Base-by-base conservation (phyloP, 1,140 invertebrate species). In the Ladona fulva region DNA sequence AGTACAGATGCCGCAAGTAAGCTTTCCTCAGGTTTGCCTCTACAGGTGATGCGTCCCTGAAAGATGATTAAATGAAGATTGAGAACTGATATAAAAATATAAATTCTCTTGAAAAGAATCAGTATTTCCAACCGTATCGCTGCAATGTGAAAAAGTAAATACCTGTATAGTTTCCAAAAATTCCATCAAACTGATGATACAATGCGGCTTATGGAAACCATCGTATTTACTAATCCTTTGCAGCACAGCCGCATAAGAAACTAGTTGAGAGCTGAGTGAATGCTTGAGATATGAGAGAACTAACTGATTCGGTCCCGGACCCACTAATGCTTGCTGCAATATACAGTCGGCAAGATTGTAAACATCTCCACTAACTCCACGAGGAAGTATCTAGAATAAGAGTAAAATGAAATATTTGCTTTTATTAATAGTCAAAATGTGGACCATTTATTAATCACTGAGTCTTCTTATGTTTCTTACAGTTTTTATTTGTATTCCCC, bases 401-500 rank as follows among this genome's bases (percentile, higher is more conserved):
- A 66, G 52, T 52, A 52, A 52, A 52, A n/a, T n/a, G n/a, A 37
- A 37, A 37, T 37, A 37, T 37, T 37, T 8, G 29, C 0, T 79
- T 74, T 24, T 76, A 37, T 22, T 8, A 37, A 25, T 76, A 25
- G 19, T 73, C 59, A 37, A 77, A 25, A 3, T 66, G 25, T 24
- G 6, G 80, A 74, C 74, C 24, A 74, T 29, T 44, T 44, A n/a
- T 77, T 25, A 74, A 78, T 12, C 25, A 16, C 29, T n/a, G 19
- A 78, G 52, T 75, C 77, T 42, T 74, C 59, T 8, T 29, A 74
- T 74, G 12, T 24, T 74, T 82, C 83, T 86, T 83, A 90, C 93
- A 25, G 93, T 93, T 88, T 97, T 97, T 42, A 97, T 95, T 83
- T 97, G 94, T 79, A 97, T 96, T 37, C 95, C 95, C 95, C 95